Percentiles rank a stretch among this genome's conserved stretches.
Evolutionary conservation across 2,113 vertebrate genomes (phyloP).

Genomic region (Osmerus eperlanus): DNA sequence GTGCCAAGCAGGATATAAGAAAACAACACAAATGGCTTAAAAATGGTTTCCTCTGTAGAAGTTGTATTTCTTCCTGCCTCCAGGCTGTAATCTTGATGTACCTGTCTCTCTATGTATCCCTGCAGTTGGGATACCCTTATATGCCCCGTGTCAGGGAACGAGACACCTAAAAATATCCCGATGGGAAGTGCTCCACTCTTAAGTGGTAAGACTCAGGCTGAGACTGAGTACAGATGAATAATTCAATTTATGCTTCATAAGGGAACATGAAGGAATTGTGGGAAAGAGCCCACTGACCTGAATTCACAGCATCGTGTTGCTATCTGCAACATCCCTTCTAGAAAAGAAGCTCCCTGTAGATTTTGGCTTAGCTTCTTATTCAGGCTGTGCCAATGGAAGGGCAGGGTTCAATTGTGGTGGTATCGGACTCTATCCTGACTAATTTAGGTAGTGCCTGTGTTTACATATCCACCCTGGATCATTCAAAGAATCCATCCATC

Average conservation of each 20-base stretch:
- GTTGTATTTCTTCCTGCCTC: neutral
- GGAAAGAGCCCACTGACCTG: constrained; percentile 63
- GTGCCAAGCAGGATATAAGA: neutral
- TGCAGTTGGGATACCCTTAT: constrained; percentile 14
- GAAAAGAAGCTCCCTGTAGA: constrained; percentile 13
- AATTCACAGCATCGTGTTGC: constrained; percentile 29
- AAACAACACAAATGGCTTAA: neutral
- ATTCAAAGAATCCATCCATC: too few relatives aligned
- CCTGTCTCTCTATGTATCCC: neutral
- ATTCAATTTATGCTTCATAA: constrained; percentile 51
- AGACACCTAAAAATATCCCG: constrained; percentile 16
- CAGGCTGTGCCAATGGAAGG: neutral
- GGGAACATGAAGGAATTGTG: constrained; percentile 41
- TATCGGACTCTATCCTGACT: too few relatives aligned
- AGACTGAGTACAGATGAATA: constrained; percentile 52
- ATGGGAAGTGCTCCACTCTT: constrained; percentile 26
- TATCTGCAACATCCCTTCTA: constrained; percentile 16
- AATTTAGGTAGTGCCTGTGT: too few relatives aligned
- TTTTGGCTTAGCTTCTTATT: constrained; percentile 6
- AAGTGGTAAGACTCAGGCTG: constrained; percentile 17
- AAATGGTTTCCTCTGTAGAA: neutral
- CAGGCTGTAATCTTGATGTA: constrained; percentile 8
- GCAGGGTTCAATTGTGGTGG: too few relatives aligned
- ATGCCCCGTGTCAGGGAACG: constrained; percentile 8
- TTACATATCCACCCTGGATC: too few relatives aligned